Evolutionary conservation across 2,797 vertebrate species (phyloP), one percentile per base, ranked within the genome.

Genomic region (Clamator glandarius): DNA sequence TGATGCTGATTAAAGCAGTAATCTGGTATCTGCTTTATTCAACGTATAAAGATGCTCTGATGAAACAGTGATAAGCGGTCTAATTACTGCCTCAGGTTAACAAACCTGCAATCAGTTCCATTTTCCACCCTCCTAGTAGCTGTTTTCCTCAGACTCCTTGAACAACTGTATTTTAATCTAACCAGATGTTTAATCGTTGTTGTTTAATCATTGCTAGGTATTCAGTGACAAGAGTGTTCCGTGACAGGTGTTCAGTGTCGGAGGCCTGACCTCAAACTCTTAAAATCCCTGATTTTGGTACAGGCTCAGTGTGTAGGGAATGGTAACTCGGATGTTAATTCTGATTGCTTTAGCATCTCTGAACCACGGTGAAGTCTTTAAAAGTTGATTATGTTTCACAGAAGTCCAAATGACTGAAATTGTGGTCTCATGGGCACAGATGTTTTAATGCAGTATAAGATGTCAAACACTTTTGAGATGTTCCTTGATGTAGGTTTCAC

Each of bases 21-120:
- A 92, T 96, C 80, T 90, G 73, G 87, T 66, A 73, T 85, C 52
- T 95, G 39, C 59, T 93, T 93, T 87, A 79, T 92, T 88, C 92
- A 86, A 57, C 36, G 5, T 11, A 72, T 63, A 76, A 95, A 95
- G 90, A 93, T 89, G 75, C 3, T 5, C 85, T 94, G 91, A 96
- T 94, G 93, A 90, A 93, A 69, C 46, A n/a, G 41, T 26, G 50
- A 92, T 62, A 92, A 95, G 84, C 79, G 89, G 84, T 68, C 35
- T 85, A 92, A 94, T 91, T 90, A 57, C 87, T 92, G 75, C 79
- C 64, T 92, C 93, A 94, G 87, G 90, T 94, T 96, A 86, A 93
- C 75, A 94, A 95, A 95, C 87, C 76, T 95, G 87, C 82, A 93
- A 96, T 95, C 87, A 95, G 35, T 58, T 94, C 68, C 75, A 2